These are phyloP conservation scores for Sphyrna mokarran DNA, from an alignment of 2,113 vertebrate species.

Conservation along the genomic window DNA sequence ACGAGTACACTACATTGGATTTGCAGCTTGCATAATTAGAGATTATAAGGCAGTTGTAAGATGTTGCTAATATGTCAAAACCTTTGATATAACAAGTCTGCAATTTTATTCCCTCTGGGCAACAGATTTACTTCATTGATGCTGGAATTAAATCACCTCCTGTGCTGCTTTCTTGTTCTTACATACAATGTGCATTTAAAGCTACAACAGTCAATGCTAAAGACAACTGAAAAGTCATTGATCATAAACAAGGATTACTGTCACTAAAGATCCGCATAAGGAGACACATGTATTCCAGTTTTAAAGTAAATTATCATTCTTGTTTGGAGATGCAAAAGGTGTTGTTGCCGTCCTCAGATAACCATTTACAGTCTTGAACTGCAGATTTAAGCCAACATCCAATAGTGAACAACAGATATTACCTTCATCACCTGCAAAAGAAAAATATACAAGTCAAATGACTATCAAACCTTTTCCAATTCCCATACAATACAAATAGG, in stretches of 20 bases:
- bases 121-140: background rate
- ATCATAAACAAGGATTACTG: background rate
- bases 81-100: background rate
- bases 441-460: background rate
- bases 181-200: background rate
- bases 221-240: background rate
- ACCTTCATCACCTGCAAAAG: conserved; percentile 36
- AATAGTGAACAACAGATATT: background rate
- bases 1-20: background rate
- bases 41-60: background rate
- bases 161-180: background rate
- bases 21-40: background rate
- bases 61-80: background rate
- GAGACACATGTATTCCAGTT: background rate
- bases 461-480: background rate
- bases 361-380: background rate
- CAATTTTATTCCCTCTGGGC: background rate
- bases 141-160: background rate
- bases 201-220: background rate
- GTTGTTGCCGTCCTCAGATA: background rate
- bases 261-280: background rate
- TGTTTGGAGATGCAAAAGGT: background rate
- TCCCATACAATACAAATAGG: background rate
- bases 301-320: background rate
- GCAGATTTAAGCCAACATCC: background rate